Conservation (phyloP, 2,888 invertebrate genomes). For the Thereva unica region DNA sequence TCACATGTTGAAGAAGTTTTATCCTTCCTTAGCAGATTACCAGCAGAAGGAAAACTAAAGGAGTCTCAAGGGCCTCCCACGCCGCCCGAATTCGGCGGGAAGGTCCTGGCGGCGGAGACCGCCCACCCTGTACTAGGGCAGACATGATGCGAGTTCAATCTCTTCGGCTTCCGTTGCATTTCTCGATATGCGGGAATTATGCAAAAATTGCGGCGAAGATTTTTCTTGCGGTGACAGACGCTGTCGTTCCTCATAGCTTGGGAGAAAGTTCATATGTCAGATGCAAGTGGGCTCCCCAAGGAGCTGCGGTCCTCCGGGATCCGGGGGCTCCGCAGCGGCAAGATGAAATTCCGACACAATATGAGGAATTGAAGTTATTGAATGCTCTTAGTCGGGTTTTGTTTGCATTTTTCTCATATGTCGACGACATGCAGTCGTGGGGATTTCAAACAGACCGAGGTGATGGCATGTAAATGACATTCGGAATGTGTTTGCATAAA, state of each 20-base stretch:
- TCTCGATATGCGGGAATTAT: slow-evolving; percentile 38
- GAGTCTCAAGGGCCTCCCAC: slow-evolving; percentile 1
- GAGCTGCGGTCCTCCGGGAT: neutral
- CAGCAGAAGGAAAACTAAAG: neutral
- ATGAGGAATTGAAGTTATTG: slow-evolving; percentile 39
- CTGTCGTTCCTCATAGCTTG: slow-evolving; percentile 37
- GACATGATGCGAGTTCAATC: slow-evolving; percentile 39
- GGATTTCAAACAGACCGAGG: neutral
- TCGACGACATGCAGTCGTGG: neutral
- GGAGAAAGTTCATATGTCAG: slow-evolving; percentile 34
- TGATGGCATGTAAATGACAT: slow-evolving; percentile 24
- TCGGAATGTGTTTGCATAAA: slow-evolving; percentile 24
- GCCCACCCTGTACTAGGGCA: neutral
- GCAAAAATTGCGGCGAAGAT: slow-evolving; percentile 37
- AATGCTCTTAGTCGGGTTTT: slow-evolving; percentile 38
- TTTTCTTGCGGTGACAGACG: slow-evolving; percentile 40
- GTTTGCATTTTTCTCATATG: slow-evolving; percentile 10
- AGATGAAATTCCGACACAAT: slow-evolving; percentile 31
- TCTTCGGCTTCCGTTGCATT: slow-evolving; percentile 38
- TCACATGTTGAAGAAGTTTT: slow-evolving; percentile 34
- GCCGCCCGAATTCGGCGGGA: neutral
- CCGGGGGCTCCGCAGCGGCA: slow-evolving; percentile 6
- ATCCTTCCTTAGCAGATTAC: slow-evolving; percentile 29
- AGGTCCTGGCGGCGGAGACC: neutral
- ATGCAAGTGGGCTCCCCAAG: slow-evolving; percentile 18